Percentiles rank a stretch among this genome's conserved stretches.
These are phyloP conservation scores for Phenganax subtilis DNA, from an alignment of 92 coral and sea anemone species.

Conservation along the genomic window DNA sequence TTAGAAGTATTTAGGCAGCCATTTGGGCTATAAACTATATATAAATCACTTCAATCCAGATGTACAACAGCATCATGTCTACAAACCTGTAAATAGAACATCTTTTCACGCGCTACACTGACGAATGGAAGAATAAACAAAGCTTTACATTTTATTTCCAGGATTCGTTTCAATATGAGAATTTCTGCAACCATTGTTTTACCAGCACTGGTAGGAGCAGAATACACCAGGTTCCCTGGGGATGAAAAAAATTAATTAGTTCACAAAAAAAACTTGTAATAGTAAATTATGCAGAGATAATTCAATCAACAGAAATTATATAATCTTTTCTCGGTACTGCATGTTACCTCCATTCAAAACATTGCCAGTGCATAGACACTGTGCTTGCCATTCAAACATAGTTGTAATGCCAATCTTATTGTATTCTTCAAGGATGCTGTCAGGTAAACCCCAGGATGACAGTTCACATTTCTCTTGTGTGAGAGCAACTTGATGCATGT, in stretches of 20 bases:
- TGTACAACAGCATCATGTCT: neutral
- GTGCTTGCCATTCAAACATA: slow-evolving; percentile 99
- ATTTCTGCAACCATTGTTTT: slow-evolving; percentile 99
- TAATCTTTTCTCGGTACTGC: too few relatives aligned
- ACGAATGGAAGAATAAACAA: slow-evolving; percentile 89
- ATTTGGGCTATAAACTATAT: neutral
- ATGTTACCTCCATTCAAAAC: slow-evolving; percentile 81
- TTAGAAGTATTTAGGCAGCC: too few relatives aligned
- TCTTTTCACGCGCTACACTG: slow-evolving; percentile 97
- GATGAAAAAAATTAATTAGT: neutral
- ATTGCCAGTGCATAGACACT: slow-evolving; percentile 85
- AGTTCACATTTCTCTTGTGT: slow-evolving; percentile 54
- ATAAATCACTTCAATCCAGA: neutral
- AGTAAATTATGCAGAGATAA: neutral
- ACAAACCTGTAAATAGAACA: slow-evolving; percentile 93
- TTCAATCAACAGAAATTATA: too few relatives aligned
- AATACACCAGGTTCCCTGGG: slow-evolving; percentile 86
- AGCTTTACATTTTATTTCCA: slow-evolving; percentile 94
- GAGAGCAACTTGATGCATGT: slow-evolving; percentile 43
- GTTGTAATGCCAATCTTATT: slow-evolving; percentile 73
- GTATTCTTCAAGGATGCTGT: slow-evolving; percentile 65
- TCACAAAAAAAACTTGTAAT: neutral
- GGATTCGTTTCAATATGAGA: slow-evolving; percentile 77
- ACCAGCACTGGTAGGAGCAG: slow-evolving; percentile 99
- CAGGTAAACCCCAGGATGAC: slow-evolving; percentile 90